Conservation (phyloP, 2,113 vertebrate genomes). For the Notothenia coriiceps region DNA sequence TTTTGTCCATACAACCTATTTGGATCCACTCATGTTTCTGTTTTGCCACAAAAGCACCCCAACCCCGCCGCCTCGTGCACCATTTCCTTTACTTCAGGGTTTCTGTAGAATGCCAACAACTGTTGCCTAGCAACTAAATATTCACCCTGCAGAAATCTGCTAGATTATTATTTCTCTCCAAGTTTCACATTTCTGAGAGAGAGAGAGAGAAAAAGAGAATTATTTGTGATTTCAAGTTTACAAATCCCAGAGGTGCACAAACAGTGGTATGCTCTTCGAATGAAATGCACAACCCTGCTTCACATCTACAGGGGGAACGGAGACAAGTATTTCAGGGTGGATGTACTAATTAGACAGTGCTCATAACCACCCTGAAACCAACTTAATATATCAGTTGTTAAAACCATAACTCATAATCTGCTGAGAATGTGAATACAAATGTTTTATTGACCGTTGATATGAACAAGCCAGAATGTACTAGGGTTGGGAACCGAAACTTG, state of each 20-base stretch:
- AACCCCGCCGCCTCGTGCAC: slow-evolving; percentile 25
- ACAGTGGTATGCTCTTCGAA: slow-evolving; percentile 37
- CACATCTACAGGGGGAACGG: slow-evolving; percentile 21
- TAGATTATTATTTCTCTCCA: slow-evolving; percentile 69
- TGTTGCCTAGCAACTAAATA: slow-evolving; percentile 84
- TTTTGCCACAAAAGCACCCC: slow-evolving; percentile 45
- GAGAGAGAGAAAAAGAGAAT: slow-evolving; percentile 31
- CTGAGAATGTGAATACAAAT: slow-evolving; percentile 1
- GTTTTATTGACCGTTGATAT: slow-evolving; percentile 1
- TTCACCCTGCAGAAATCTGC: slow-evolving; percentile 73
- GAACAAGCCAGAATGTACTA: neutral
- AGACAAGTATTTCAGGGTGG: slow-evolving; percentile 3
- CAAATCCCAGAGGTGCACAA: slow-evolving; percentile 53
- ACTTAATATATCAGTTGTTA: neutral
- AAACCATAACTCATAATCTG: slow-evolving; percentile 8
- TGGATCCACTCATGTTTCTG: slow-evolving; percentile 57
- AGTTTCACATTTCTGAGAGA: slow-evolving; percentile 60
- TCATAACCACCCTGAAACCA: slow-evolving; percentile 16
- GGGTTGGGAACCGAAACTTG: too few species aligned
- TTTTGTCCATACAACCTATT: slow-evolving; percentile 59
- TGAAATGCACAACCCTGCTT: slow-evolving; percentile 30
- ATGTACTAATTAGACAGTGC: slow-evolving; percentile 22
- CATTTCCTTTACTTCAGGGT: slow-evolving; percentile 62
- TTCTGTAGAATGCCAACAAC: slow-evolving; percentile 75
- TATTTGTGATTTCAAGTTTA: slow-evolving; percentile 66